These are phyloP conservation scores for Chelonia mydas DNA, from an alignment of 2,797 vertebrate species.

Conservation along the genomic window DNA sequence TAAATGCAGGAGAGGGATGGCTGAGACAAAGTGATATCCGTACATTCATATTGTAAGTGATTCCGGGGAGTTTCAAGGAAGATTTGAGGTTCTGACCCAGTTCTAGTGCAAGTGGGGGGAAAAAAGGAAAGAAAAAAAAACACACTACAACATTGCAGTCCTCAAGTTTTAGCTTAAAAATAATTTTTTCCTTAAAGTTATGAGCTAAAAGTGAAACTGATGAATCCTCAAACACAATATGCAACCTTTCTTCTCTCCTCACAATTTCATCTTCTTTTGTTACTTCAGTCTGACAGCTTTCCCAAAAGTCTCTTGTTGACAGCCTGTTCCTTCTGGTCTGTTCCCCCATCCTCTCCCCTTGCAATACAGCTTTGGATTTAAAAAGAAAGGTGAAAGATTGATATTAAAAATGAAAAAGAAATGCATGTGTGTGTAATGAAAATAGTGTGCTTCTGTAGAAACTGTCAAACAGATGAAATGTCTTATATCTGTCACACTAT, in stretches of 20 bases:
- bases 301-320: neutral
- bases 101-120: neutral
- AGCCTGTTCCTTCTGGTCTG: neutral
- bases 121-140: neutral
- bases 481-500: conserved; percentile 1
- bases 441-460: neutral
- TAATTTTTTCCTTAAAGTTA: neutral
- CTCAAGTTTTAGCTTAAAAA: neutral
- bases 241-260: neutral
- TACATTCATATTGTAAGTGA: neutral
- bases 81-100: neutral
- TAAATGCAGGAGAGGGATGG: neutral
- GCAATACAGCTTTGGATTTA: neutral
- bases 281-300: neutral
- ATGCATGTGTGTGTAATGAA: neutral
- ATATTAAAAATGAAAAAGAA: neutral
- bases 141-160: neutral
- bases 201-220: neutral
- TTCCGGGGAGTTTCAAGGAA: neutral
- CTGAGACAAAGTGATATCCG: neutral
- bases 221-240: neutral
- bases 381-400: neutral
- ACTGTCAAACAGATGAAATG: conserved; percentile 38
- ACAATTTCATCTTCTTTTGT: neutral
- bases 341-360: neutral